Evolutionary conservation across 2,113 vertebrate genomes (phyloP), one percentile per base, ranked within the genome.

Genomic region (Megalops atlanticus): DNA sequence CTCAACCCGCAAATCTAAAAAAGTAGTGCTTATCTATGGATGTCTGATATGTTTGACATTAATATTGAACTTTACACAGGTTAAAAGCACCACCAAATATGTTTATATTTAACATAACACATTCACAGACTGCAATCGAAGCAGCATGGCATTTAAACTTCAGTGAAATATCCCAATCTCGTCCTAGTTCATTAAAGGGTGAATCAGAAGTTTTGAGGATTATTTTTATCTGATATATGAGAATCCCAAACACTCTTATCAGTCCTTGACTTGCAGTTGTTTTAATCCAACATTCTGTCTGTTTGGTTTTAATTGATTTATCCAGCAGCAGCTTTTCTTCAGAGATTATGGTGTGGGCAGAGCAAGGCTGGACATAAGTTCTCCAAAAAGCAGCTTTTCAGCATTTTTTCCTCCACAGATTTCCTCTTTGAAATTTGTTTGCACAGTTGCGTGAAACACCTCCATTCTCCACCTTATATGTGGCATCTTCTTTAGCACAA

Each of bases 171-270:
- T 69, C 79, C 74, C 90, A 91, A 93, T 92, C 89, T 86, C 79
- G 41, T 86, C 74, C 68, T 85, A 87, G 88, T 91, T 85, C 93
- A 91, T 91, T 92, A 92, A 92, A 90, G 88, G 87, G 87, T 89
- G 89, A 91, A 89, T 91, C 88, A 91, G 88, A 87, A 86, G 47
- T 91, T 90, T 90, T 69, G 70, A 88, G 91, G 91, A 91, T 93
- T 92, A 93, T 95, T 90, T 92, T 94, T 91, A 94, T 95, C 93
- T 92, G 94, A 95, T 94, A 92, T 92, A 90, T 89, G 81, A 86
- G 88, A 90, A 92, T 93, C 92, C 90, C 86, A 90, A 91, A 91
- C 86, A 84, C 82, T 89, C 92, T 95, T 95, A 95, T 95, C 94
- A 89, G 90, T 86, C 35, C 83, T 85, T 84, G 86, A 88, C 89